phyloP scores from a whole-genome alignment of 2,888 invertebrate species.

The Galerucella nymphaeae region DNA sequence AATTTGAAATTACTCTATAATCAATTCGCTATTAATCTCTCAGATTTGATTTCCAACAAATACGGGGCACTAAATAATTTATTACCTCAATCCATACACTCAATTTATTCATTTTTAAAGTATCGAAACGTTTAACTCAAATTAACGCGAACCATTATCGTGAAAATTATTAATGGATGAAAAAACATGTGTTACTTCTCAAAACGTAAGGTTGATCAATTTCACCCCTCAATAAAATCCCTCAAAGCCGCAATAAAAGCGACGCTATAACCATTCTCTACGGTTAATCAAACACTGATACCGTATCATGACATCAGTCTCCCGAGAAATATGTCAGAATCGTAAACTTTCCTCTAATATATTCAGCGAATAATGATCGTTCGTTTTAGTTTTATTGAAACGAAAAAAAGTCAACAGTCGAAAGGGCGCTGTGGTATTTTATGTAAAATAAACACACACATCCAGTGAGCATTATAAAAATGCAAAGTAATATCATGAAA shows the following conservation, averaged over 20 bases:
- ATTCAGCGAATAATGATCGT: constrained; percentile 26
- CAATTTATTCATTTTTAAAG: not conserved
- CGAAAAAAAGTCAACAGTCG: not conserved
- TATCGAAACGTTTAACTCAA: constrained; percentile 24
- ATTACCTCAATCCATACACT: not conserved
- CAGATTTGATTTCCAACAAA: not conserved
- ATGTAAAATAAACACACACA: not conserved
- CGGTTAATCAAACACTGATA: constrained; percentile 56
- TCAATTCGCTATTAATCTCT: too few relatives aligned
- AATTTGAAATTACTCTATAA: too few relatives aligned
- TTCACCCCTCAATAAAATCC: constrained; percentile 48
- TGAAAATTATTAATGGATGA: constrained; percentile 36
- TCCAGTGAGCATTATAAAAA: not conserved
- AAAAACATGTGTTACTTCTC: constrained; percentile 54
- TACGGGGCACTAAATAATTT: not conserved
- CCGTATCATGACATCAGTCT: constrained; percentile 52
- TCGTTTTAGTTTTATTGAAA: constrained; percentile 17
- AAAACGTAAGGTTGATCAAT: constrained; percentile 50
- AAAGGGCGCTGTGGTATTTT: not conserved
- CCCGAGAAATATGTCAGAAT: constrained; percentile 46
- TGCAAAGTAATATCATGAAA: not conserved
- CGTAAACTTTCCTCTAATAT: constrained; percentile 44
- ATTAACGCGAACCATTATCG: constrained; percentile 23
- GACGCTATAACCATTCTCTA: constrained; percentile 49
- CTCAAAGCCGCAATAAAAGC: constrained; percentile 50